Percentiles rank a stretch among this genome's conserved stretches.
Evolutionary conservation across 2,113 vertebrate genomes (phyloP).

Genomic region (Platichthys flesus): DNA sequence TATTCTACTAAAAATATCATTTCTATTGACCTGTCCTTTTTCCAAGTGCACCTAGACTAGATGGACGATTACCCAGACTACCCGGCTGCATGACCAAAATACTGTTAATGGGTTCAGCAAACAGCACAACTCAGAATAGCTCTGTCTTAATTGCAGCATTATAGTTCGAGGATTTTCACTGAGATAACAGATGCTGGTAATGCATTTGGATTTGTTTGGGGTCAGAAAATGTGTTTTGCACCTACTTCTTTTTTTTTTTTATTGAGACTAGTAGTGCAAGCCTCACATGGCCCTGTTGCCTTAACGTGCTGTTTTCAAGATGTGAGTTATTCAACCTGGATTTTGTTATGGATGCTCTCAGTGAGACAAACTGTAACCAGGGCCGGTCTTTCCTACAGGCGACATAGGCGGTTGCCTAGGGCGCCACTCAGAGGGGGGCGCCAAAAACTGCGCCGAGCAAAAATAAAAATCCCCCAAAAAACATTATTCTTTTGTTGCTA

Average conservation of each 20-base stretch:
- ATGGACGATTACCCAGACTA: slow-evolving; percentile 26
- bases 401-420: too few species aligned
- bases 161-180: slow-evolving; percentile 54
- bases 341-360: slow-evolving; percentile 5
- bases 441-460: too few species aligned
- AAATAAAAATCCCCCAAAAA: too few species aligned
- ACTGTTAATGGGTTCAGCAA: slow-evolving; percentile 48
- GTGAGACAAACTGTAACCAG: slow-evolving; percentile 21
- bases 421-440: too few species aligned
- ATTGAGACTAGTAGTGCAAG: neutral
- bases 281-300: slow-evolving; percentile 8
- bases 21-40: neutral
- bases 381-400: too few species aligned
- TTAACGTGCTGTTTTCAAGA: neutral
- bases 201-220: slow-evolving; percentile 52
- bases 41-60: slow-evolving; percentile 7
- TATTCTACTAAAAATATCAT: neutral
- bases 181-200: slow-evolving; percentile 50
- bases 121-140: slow-evolving; percentile 25
- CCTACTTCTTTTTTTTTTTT: slow-evolving; percentile 17
- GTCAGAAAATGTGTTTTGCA: slow-evolving; percentile 29
- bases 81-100: slow-evolving; percentile 46
- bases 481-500: too few species aligned
- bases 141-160: slow-evolving; percentile 56
- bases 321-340: slow-evolving; percentile 16